Evolutionary conservation across 2,113 vertebrate species (phyloP).

Genomic region (Microcebus jonahi): DNA sequence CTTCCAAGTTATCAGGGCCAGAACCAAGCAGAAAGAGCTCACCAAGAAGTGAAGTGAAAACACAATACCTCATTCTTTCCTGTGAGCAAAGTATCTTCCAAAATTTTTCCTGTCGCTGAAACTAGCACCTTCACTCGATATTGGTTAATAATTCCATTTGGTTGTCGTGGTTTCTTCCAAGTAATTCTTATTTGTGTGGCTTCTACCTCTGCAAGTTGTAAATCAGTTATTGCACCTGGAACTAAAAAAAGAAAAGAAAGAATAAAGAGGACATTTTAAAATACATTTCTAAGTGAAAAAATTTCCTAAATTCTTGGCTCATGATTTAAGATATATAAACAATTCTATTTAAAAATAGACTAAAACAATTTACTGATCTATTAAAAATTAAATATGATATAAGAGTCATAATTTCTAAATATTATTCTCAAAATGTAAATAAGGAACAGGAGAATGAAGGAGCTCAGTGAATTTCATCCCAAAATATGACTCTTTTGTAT

Average conservation of each 20-base stretch:
- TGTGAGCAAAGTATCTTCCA: slow-evolving; percentile 92
- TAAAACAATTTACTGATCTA: slow-evolving; percentile 1
- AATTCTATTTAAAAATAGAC: neutral
- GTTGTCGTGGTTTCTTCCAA: slow-evolving; percentile 92
- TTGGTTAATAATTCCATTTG: slow-evolving; percentile 94
- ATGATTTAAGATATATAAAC: neutral
- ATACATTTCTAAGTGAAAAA: neutral
- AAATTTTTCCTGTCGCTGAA: slow-evolving; percentile 78
- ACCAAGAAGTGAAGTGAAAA: neutral
- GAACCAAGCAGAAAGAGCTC: neutral
- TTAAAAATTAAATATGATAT: neutral
- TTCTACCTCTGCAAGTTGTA: slow-evolving; percentile 89
- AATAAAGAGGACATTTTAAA: neutral
- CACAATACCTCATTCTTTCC: slow-evolving; percentile 85
- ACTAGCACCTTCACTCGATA: slow-evolving; percentile 91
- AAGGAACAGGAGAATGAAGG: neutral
- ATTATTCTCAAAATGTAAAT: neutral
- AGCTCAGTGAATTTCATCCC: too few species aligned
- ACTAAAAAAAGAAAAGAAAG: slow-evolving; percentile 82
- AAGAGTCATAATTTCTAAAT: neutral
- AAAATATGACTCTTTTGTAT: too few species aligned
- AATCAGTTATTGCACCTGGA: slow-evolving; percentile 91
- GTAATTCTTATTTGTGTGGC: slow-evolving; percentile 91
- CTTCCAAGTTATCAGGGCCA: neutral
- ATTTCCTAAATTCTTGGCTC: neutral